Evolutionary conservation across 1,140 invertebrate genomes (phyloP).

Genomic region (Uloborus diversus): DNA sequence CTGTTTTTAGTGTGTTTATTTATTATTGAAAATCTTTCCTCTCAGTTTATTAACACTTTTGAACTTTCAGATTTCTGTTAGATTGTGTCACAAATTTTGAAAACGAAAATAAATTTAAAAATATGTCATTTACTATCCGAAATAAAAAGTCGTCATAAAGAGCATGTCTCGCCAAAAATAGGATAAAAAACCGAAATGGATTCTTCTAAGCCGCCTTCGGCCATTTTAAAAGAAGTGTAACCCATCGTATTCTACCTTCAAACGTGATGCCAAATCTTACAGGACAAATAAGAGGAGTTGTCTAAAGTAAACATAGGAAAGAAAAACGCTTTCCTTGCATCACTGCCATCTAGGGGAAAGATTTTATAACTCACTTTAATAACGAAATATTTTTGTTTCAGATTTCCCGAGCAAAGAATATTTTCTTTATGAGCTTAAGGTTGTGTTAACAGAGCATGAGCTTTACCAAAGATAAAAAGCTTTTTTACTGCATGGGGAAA

Average conservation of each 20-base stretch:
- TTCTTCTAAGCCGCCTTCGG: constrained; percentile 1
- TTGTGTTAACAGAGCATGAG: constrained; percentile 4
- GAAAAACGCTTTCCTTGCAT: constrained; percentile 44
- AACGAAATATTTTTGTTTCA: constrained; percentile 12
- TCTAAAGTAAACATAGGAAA: constrained; percentile 41
- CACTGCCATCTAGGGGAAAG: constrained; percentile 30
- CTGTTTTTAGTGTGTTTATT: no score
- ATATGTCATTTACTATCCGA: no score
- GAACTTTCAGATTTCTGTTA: no score
- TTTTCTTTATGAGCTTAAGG: constrained; percentile 8
- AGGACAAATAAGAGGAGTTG: constrained; percentile 42
- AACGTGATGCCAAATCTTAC: constrained; percentile 35
- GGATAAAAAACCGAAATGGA: no score
- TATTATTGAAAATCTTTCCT: no score
- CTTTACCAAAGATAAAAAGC: no score
- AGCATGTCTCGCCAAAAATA: no score
- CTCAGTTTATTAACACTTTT: no score
- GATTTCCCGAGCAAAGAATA: not conserved
- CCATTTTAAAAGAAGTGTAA: constrained; percentile 28
- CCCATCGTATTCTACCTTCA: constrained; percentile 7
- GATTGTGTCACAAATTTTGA: no score
- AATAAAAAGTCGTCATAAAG: no score
- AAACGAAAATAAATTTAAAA: no score
- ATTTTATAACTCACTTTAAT: constrained; percentile 25
- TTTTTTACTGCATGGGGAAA: no score